phyloP scores from a whole-genome alignment of 2,888 invertebrate genomes.

The Lasioglossum pauxillum region DNA sequence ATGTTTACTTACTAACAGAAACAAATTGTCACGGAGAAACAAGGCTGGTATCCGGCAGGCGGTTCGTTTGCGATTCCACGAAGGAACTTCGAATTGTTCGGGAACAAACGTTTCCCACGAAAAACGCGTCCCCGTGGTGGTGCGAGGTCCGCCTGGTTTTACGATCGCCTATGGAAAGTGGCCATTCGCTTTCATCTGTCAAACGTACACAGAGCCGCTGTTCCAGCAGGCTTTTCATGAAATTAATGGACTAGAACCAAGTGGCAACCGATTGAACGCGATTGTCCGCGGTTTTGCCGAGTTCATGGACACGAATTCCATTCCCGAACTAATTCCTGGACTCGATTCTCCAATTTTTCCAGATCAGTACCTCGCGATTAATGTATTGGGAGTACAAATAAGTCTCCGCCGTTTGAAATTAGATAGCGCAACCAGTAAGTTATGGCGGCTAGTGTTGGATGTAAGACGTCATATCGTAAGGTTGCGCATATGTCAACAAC shows the following conservation, averaged over 20 bases:
- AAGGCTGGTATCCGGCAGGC: too few species aligned
- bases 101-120: neutral
- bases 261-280: neutral
- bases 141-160: conserved; percentile 44
- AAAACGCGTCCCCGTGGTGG: conserved; percentile 19
- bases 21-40: neutral
- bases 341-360: neutral
- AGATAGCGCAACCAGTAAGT: too few species aligned
- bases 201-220: conserved; percentile 19
- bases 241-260: conserved; percentile 49
- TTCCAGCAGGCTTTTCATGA: conserved; percentile 22
- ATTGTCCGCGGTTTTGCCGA: neutral
- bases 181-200: conserved; percentile 55
- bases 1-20: neutral
- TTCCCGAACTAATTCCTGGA: neutral
- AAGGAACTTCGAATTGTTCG: neutral
- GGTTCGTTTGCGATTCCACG: neutral
- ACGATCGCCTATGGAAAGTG: conserved; percentile 65
- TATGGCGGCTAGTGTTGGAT: too few species aligned
- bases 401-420: too few species aligned
- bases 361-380: too few species aligned
- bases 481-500: too few species aligned
- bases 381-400: too few species aligned
- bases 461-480: too few species aligned
- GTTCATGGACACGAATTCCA: neutral